Evolutionary conservation across 2,797 vertebrate species (phyloP).

Genomic region (Trachurus trachurus): DNA sequence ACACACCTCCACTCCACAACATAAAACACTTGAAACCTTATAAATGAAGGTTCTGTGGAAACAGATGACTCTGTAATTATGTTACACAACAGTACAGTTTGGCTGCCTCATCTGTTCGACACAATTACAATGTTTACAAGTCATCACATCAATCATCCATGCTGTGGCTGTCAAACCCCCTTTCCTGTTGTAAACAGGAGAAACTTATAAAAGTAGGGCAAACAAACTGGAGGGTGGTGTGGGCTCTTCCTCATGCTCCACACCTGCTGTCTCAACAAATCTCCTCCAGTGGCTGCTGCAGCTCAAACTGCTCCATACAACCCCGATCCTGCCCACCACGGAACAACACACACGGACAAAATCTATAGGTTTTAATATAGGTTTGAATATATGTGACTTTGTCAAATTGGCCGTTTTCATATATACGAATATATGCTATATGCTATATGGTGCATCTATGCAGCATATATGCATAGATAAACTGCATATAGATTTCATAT

Average conservation of each 20-base stretch:
- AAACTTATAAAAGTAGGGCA: constrained; percentile 10
- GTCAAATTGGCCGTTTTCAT: too few species aligned
- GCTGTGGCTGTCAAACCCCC: not conserved
- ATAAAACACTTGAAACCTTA: not conserved
- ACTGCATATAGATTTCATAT: too few species aligned
- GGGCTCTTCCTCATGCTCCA: not conserved
- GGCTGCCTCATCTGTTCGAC: not conserved
- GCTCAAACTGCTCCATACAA: not conserved
- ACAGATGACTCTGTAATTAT: not conserved
- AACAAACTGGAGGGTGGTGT: not conserved
- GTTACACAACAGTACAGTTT: not conserved
- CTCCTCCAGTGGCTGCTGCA: not conserved
- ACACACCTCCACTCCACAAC: not conserved
- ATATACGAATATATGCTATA: too few species aligned
- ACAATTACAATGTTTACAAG: not conserved
- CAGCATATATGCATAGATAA: too few species aligned
- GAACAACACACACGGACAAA: too few species aligned
- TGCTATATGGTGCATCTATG: too few species aligned
- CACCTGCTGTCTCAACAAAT: not conserved
- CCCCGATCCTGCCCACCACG: too few species aligned
- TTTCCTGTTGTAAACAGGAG: not conserved
- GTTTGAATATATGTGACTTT: too few species aligned
- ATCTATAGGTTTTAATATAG: too few species aligned
- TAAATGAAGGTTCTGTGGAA: not conserved
- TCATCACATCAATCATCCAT: not conserved